Conservation (phyloP, 1,140 invertebrate species). For the Sinella curviseta region DNA sequence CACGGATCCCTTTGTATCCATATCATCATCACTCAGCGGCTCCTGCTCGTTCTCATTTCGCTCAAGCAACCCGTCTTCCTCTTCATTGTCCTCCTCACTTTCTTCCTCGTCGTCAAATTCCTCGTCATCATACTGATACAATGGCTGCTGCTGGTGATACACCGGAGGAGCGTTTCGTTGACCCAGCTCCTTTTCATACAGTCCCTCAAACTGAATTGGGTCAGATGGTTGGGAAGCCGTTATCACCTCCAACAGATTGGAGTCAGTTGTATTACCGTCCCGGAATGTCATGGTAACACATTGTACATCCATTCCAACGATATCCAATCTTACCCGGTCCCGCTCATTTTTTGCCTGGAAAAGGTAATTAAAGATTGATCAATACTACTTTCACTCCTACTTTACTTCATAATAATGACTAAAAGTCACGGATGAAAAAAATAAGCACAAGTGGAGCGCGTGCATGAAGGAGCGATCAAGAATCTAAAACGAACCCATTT, state of each 20-base stretch:
- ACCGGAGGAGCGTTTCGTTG: not conserved
- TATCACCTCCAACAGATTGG: constrained; percentile 39
- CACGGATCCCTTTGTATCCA: not conserved
- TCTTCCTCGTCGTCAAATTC: not conserved
- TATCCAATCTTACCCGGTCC: constrained; percentile 34
- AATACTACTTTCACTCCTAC: not conserved
- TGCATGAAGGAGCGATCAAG: too few relatives aligned
- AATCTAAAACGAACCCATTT: too few relatives aligned
- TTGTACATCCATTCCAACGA: constrained; percentile 40
- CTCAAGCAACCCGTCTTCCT: not conserved
- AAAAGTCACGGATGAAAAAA: too few relatives aligned
- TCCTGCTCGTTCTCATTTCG: constrained; percentile 8
- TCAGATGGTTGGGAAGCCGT: constrained; percentile 4
- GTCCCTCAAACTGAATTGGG: constrained; percentile 19
- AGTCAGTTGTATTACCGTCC: constrained; percentile 47
- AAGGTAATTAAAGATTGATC: not conserved
- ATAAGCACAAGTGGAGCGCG: too few relatives aligned
- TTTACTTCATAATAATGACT: too few relatives aligned
- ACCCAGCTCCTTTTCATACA: constrained; percentile 1
- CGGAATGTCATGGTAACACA: constrained; percentile 42
- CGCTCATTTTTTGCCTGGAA: constrained; percentile 36
- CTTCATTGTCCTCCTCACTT: not conserved
- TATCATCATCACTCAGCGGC: not conserved
- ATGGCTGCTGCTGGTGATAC: not conserved
- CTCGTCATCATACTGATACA: not conserved